These are phyloP conservation scores for Uropsilus gracilis DNA, from an alignment of 2,113 vertebrate species.

Conservation along the genomic window DNA sequence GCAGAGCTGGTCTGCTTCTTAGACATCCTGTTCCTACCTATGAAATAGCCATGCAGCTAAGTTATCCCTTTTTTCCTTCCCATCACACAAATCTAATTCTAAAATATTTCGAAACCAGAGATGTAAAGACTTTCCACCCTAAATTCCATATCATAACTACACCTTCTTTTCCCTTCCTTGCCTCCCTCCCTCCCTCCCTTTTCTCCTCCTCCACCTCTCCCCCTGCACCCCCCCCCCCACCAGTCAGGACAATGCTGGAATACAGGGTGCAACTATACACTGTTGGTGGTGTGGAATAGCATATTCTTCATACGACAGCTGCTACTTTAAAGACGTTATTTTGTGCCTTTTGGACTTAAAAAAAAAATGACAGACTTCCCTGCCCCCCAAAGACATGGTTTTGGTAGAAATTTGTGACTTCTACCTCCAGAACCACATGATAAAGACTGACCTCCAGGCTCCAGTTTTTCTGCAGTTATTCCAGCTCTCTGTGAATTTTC, in stretches of 20 bases:
- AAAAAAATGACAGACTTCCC: not conserved
- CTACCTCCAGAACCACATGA: not conserved
- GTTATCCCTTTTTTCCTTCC: not conserved
- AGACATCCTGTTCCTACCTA: not conserved
- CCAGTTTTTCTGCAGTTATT: slow-evolving; percentile 42
- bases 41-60: not conserved
- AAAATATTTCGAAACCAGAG: not conserved
- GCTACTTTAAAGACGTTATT: not conserved
- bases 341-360: not conserved
- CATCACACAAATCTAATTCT: not conserved
- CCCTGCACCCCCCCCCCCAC: not conserved
- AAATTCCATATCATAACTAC: not conserved
- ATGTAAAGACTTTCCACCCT: not conserved
- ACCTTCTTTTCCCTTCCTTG: not conserved
- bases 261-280: not conserved
- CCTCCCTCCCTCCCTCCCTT: rapidly evolving
- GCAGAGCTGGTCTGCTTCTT: not conserved
- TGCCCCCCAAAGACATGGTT: not conserved
- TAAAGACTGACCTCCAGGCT: slow-evolving; percentile 30
- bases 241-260: rapidly evolving
- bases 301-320: not conserved
- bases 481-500: slow-evolving; percentile 54
- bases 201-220: not conserved
- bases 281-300: not conserved
- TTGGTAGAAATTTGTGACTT: slow-evolving; percentile 46